Evolutionary conservation across 2,113 vertebrate genomes (phyloP).

Genomic region (Euleptes europaea): DNA sequence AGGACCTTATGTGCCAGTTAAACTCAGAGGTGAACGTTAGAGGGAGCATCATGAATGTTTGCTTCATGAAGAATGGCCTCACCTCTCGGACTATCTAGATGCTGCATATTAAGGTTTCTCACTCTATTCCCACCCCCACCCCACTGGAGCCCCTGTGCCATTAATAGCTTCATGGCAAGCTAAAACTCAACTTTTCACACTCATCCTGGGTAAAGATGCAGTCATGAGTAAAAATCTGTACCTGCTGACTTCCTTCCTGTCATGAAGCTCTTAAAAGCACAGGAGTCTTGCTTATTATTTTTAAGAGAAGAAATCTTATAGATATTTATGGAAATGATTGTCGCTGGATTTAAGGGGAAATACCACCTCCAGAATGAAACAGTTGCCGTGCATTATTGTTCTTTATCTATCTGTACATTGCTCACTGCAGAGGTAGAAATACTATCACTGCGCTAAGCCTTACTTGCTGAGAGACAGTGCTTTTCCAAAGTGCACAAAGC

Average conservation of each 20-base stretch:
- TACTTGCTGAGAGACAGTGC: background rate
- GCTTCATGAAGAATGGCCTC: background rate
- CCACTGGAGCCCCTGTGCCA: background rate
- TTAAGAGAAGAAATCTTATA: background rate
- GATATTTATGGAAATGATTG: background rate
- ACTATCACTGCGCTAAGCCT: background rate
- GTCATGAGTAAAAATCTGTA: background rate
- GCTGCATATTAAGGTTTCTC: background rate
- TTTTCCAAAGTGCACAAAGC: background rate
- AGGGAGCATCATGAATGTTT: background rate
- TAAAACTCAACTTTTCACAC: background rate
- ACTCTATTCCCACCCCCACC: background rate
- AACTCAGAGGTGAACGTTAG: background rate
- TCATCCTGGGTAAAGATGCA: background rate
- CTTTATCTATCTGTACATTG: background rate
- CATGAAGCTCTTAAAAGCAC: background rate
- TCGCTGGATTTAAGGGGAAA: background rate
- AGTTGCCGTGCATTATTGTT: background rate
- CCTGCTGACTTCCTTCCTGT: background rate
- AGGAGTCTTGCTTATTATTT: background rate
- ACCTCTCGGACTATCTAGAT: background rate
- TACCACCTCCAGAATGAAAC: background rate
- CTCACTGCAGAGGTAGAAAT: constrained; percentile 4
- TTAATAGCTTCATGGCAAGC: background rate
- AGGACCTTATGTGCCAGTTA: constrained; percentile 3